These are phyloP conservation scores for Ypsolopha scabrella DNA, from an alignment of 2,888 invertebrate genomes.

Conservation along the genomic window DNA sequence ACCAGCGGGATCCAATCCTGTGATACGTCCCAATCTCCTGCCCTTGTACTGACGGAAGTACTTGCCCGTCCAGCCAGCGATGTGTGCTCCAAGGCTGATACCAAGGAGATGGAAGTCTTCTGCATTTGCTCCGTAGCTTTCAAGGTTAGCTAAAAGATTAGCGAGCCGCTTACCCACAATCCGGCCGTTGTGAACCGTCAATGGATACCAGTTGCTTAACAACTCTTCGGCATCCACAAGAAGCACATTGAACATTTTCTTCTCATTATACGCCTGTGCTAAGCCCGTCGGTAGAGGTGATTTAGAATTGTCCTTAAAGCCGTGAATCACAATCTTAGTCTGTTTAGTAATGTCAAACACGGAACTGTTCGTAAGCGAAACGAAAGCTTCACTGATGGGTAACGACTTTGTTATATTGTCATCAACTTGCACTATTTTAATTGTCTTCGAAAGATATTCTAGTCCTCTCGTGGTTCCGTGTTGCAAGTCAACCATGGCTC, in stretches of 20 bases:
- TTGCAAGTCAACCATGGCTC: constrained; percentile 54
- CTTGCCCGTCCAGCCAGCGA: constrained; percentile 64
- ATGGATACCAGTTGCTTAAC: constrained; percentile 50
- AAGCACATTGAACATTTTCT: constrained; percentile 57
- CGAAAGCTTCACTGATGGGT: constrained; percentile 47
- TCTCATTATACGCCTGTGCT: constrained; percentile 52
- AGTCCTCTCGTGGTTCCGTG: constrained; percentile 36
- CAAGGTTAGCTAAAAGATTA: constrained; percentile 59
- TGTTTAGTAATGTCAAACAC: constrained; percentile 55
- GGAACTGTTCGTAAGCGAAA: constrained; percentile 34
- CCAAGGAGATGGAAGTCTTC: constrained; percentile 67
- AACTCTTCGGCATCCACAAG: constrained; percentile 56
- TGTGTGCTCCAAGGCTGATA: constrained; percentile 71
- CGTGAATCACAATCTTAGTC: constrained; percentile 60
- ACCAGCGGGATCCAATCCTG: constrained; percentile 62
- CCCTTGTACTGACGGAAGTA: constrained; percentile 51
- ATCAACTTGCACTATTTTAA: constrained; percentile 46
- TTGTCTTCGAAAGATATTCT: constrained; percentile 42
- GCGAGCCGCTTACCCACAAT: constrained; percentile 65
- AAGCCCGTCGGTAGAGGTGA: constrained; percentile 50
- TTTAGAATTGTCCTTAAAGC: constrained; percentile 55
- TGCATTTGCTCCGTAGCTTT: constrained; percentile 49
- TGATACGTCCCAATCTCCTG: constrained; percentile 49
- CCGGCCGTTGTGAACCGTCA: constrained; percentile 53
- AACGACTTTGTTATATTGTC: constrained; percentile 30